Percentiles rank a stretch among this genome's conserved stretches.
Evolutionary conservation across 1,140 invertebrate genomes (phyloP).

Genomic region (Choristoneura fumiferana): DNA sequence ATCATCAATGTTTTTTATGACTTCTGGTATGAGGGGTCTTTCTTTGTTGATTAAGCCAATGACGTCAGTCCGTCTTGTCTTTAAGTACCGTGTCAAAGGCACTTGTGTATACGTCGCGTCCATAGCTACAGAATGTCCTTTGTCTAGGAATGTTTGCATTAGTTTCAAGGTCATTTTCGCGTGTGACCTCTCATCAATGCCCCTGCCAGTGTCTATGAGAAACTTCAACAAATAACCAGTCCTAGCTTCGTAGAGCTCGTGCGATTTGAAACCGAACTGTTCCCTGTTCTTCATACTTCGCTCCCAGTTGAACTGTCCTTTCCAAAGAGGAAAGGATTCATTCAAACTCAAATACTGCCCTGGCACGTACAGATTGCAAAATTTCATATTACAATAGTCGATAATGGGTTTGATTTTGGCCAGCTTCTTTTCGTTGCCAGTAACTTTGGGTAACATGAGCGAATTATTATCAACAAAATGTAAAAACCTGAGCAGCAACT

Average conservation of each 20-base stretch:
- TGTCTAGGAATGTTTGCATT: neutral
- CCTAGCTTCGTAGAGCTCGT: conserved; percentile 3
- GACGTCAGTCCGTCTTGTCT: conserved; percentile 4
- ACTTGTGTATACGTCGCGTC: conserved; percentile 5
- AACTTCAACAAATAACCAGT: conserved; percentile 8
- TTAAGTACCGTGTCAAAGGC: neutral
- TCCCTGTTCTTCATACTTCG: conserved; percentile 1
- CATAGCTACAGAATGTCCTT: neutral
- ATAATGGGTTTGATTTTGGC: conserved; percentile 13
- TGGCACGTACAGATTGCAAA: conserved; percentile 1
- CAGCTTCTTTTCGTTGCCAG: conserved; percentile 4
- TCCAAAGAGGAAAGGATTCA: conserved; percentile 3
- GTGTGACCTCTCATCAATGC: neutral
- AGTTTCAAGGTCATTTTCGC: conserved; percentile 6
- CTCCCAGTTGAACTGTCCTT: conserved; percentile 10
- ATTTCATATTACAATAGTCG: conserved; percentile 7
- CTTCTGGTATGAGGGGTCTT: neutral
- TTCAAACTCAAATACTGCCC: conserved; percentile 9
- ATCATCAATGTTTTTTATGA: conserved; percentile 1
- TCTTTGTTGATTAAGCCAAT: conserved; percentile 6
- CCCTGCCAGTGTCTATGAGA: conserved; percentile 1
- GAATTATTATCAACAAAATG: conserved; percentile 4
- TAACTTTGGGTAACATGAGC: neutral
- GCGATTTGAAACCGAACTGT: conserved; percentile 12
- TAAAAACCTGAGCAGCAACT: neutral